Evolutionary conservation across 2,113 vertebrate genomes (phyloP), one percentile per base, ranked within the genome.

Genomic region (Mastomys natalensis): DNA sequence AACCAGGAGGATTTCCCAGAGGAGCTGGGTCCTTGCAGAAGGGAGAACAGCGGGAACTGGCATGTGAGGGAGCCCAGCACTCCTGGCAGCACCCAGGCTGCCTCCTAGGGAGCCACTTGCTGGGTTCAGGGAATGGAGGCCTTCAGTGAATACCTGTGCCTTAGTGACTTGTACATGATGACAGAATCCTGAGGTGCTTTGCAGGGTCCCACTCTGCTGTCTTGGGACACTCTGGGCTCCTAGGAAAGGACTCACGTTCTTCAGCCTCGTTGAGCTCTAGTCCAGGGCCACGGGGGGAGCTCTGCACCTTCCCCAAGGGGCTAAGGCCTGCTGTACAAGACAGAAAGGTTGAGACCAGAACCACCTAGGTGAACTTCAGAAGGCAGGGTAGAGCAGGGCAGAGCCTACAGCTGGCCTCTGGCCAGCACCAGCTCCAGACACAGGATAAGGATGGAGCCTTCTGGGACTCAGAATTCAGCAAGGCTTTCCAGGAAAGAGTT

Each of bases 401-500:
- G 66, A 88, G 82, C 15, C 72, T 40, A 7, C 13, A 53, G 81
- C 16, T 40, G 60, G 78, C n/a, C 51, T 10, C 55, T 1, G 7
- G 29, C 3, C 53, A 51, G 22, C 55, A 64, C 0, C 17, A 22
- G 37, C 40, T 17, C 70, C 22, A 9, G 17, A 26, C 40, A 13
- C 1, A 0, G 6, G 29, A 70, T 3, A 13, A 43, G 1, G 2
- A 0, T 1, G 91, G 60, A 58, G 29, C 66, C 37, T 55, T 10
- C 31, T 58, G 48, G 53, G 24, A 53, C 58, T 16, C 31, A 64
- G 62, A 45, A 66, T 73, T 76, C n/a, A 16, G 53, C 80, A 64
- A 86, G 29, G 12, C n/a, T 80, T 53, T 24, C 55, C 37, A 5
- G 3, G 7, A 37, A 78, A 73, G 53, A 62, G 21, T 81, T 80